Base-by-base conservation (phyloP, 2,888 invertebrate species). In the Diaphora mendica region DNA sequence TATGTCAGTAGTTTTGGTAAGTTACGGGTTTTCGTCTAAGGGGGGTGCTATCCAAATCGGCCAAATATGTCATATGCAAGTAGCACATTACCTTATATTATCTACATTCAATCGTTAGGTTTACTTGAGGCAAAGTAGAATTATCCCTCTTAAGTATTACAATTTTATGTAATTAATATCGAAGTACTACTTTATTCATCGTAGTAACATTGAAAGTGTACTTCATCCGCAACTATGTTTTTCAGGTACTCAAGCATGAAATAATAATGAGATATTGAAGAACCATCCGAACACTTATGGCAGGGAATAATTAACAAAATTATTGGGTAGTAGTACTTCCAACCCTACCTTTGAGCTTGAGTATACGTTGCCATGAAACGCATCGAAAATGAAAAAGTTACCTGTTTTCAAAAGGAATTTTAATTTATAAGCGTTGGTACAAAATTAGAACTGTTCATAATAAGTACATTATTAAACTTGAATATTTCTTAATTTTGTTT, bases 181-280 rank as follows among this genome's bases (percentile, higher is more conserved):
- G 59, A 59, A 26, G 26, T 42, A 15, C 42, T 70, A 26, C 15
- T 70, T 48, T 72, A 48, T 42, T 64, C 55, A 55, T 67, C 59
- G 68, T 64, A 39, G 42, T 68, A 72, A 68, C 65, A 44, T 62
- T 23, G 66, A 68, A 68, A 64, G 35, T 72, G 64, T 68, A 30
- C 64, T 55, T 72, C 70, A 70, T 76, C 48, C 68, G 23, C 11
- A 42, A 42, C 70, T 59, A 72, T 59, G 74, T 76, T 75, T 71
- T 81, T 72, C 51, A 67, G 65, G 67, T 67, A 74, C 66, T 79
- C 76, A 65, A 70, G 81, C 74, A 68, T 81, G 71, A 85, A 85
- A 85, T 85, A 85, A 83, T 83, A 85, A 85, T 79, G 77, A 83
- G 79, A 74, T 74, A 76, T 82, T 83, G 76, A 85, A 79, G 85